These are phyloP conservation scores for Dryococelus australis DNA, from an alignment of 2,888 invertebrate genomes.

Conservation along the genomic window DNA sequence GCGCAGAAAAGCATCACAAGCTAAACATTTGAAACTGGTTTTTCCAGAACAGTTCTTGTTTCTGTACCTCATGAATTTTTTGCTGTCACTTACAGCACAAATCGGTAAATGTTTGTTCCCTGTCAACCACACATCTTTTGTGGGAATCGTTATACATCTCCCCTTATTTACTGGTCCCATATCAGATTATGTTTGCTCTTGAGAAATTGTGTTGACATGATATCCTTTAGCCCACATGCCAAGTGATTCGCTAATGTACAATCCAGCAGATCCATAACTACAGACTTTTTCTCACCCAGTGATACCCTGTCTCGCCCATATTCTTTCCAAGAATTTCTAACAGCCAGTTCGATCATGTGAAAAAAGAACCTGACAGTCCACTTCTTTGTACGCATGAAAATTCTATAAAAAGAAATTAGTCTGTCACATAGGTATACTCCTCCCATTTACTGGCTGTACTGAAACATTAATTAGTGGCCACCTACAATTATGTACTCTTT, in stretches of 20 bases:
- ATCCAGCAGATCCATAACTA: no score
- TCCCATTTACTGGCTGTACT: not conserved
- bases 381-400: not conserved
- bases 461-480: not conserved
- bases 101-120: conserved; percentile 9
- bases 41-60: conserved; percentile 2
- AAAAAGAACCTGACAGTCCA: conserved; percentile 16
- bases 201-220: not conserved
- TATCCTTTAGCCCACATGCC: not conserved
- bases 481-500: not conserved
- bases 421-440: not conserved
- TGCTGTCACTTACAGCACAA: not conserved
- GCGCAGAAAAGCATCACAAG: not conserved
- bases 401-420: not conserved
- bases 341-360: not conserved
- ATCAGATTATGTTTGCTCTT: not conserved
- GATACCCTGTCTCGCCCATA: no score
- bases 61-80: not conserved
- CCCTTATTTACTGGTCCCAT: not conserved
- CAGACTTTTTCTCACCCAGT: no score
- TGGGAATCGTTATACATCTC: no score
- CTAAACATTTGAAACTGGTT: not conserved
- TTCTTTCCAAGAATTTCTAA: not conserved
- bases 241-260: no score
- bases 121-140: not conserved